phyloP scores from a whole-genome alignment of 2,797 vertebrate species.

The Mormyrops attenuatus region DNA sequence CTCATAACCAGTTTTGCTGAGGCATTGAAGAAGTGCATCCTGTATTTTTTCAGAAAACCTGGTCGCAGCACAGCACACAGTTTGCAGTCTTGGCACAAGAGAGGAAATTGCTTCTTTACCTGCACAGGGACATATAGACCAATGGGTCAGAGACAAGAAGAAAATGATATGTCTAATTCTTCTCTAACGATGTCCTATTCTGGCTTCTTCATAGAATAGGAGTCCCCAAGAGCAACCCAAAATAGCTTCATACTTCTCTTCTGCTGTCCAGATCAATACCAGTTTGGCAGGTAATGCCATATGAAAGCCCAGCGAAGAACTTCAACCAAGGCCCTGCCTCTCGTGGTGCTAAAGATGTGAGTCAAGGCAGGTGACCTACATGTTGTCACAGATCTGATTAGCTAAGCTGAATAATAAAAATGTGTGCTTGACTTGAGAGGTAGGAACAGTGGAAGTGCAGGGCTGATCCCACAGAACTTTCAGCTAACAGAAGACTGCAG shows the following conservation, averaged over 20 bases:
- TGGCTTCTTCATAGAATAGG: constrained; percentile 44
- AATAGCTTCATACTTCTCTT: constrained; percentile 34
- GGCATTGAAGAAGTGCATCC: constrained; percentile 12
- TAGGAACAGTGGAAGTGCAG: background rate
- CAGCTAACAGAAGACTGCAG: background rate
- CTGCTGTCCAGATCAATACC: constrained; percentile 49
- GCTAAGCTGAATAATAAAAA: constrained; percentile 47
- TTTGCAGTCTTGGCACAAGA: constrained; percentile 31
- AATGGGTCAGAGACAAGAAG: constrained; percentile 47
- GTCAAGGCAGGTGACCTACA: constrained; percentile 50
- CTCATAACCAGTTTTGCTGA: constrained; percentile 24
- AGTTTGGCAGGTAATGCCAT: constrained; percentile 52
- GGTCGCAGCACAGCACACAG: constrained; percentile 37
- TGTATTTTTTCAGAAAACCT: constrained; percentile 39
- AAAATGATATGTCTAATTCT: constrained; percentile 65
- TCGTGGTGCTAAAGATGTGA: constrained; percentile 36
- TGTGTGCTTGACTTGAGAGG: constrained; percentile 34
- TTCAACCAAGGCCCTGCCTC: constrained; percentile 30
- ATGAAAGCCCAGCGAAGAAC: constrained; percentile 40
- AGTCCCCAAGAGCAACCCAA: constrained; percentile 34
- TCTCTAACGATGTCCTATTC: constrained; percentile 47
- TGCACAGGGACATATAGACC: constrained; percentile 33
- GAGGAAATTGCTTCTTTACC: constrained; percentile 41
- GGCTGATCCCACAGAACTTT: background rate
- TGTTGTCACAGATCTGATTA: constrained; percentile 55